Evolutionary conservation across 2,113 vertebrate species (phyloP).

Genomic region (Zootoca vivipara): DNA sequence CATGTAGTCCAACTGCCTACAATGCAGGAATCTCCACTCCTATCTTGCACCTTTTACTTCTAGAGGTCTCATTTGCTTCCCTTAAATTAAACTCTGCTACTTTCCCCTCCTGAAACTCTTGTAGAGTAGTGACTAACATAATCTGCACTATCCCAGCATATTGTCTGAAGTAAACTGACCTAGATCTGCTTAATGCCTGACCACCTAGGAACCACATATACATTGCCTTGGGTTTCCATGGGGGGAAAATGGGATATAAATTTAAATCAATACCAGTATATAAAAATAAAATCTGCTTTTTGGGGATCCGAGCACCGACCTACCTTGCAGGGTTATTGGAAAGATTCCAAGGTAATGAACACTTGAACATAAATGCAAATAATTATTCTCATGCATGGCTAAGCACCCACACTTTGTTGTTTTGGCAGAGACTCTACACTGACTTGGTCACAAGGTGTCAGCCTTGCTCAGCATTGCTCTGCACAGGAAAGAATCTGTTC

Average conservation of each 20-base stretch:
- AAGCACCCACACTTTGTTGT: neutral
- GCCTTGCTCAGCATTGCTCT: neutral
- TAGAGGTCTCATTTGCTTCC: too few species aligned
- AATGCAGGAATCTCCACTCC: too few species aligned
- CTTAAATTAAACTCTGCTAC: too few species aligned
- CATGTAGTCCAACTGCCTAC: too few species aligned
- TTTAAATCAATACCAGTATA: too few species aligned
- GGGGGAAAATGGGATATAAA: too few species aligned
- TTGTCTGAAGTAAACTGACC: too few species aligned
- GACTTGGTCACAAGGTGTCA: constrained; percentile 1
- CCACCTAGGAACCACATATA: too few species aligned
- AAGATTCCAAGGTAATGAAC: neutral
- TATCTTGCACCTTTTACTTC: neutral
- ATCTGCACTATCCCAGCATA: neutral
- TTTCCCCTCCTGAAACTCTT: too few species aligned
- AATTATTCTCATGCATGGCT: neutral
- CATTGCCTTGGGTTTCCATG: too few species aligned
- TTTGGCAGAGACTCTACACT: neutral
- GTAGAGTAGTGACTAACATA: too few species aligned
- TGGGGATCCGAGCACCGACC: neutral
- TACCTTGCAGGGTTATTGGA: neutral
- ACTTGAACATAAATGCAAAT: neutral
- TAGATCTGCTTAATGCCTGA: too few species aligned
- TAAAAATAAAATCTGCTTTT: neutral
- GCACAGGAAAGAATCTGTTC: neutral